Percentiles rank a stretch among this genome's conserved stretches.
Conservation (phyloP, 2,113 vertebrate species). For the Mustela lutreola region DNA sequence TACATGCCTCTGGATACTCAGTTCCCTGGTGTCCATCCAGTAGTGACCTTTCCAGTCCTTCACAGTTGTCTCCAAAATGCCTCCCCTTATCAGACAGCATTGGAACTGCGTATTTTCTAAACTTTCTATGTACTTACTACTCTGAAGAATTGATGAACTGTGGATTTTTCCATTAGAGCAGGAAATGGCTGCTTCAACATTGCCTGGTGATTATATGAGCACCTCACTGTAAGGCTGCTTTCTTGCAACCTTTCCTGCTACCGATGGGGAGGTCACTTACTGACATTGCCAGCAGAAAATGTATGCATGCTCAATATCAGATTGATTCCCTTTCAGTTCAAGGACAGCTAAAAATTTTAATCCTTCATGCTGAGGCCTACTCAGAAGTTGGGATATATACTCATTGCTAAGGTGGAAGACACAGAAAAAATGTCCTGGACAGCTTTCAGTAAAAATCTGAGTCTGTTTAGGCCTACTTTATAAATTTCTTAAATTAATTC, state of each 20-base stretch:
- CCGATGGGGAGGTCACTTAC: conserved; percentile 25
- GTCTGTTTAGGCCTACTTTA: neutral
- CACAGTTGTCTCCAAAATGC: neutral
- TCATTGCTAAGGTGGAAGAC: conserved; percentile 53
- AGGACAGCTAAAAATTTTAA: conserved; percentile 54
- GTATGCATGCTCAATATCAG: conserved; percentile 48
- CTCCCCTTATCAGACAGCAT: neutral
- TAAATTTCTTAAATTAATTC: neutral
- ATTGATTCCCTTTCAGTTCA: conserved; percentile 67
- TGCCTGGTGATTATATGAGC: conserved; percentile 45
- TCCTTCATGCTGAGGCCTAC: conserved; percentile 20
- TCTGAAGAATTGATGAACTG: conserved; percentile 67
- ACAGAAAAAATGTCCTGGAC: neutral
- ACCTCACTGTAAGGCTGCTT: neutral
- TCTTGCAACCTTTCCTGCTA: conserved; percentile 8
- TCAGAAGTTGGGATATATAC: conserved; percentile 21
- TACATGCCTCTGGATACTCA: neutral
- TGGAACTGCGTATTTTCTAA: conserved; percentile 52
- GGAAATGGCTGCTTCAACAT: neutral
- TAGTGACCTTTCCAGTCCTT: conserved; percentile 5
- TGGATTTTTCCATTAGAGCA: conserved; percentile 62
- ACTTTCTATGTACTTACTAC: neutral
- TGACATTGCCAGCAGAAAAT: conserved; percentile 61
- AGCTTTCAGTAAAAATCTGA: conserved; percentile 21
- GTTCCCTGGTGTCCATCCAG: neutral